phyloP scores from a whole-genome alignment of 2,888 invertebrate species.

The Villa cingulata region DNA sequence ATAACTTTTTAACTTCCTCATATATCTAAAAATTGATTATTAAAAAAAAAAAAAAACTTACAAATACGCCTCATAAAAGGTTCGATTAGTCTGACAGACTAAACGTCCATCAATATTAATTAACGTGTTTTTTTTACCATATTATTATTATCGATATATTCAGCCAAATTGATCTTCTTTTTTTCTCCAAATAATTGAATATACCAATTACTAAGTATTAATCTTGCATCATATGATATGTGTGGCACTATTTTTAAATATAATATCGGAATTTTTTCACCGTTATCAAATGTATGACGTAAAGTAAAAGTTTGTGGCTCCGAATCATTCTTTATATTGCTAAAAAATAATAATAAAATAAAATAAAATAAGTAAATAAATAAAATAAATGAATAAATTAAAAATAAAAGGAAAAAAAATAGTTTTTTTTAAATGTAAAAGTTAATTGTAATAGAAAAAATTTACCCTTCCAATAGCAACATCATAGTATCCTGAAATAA shows the following conservation, averaged over 20 bases:
- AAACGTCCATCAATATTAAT: too few species aligned
- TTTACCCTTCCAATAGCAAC: slow-evolving; percentile 64
- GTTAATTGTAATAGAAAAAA: too few species aligned
- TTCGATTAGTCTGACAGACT: too few species aligned
- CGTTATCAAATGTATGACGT: slow-evolving; percentile 51
- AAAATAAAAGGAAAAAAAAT: not conserved
- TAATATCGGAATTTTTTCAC: slow-evolving; percentile 57
- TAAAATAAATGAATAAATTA: slow-evolving; percentile 14
- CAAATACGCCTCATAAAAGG: not conserved
- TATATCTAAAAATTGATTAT: too few species aligned
- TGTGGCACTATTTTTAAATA: slow-evolving; percentile 75
- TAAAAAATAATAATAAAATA: too few species aligned
- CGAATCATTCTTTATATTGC: slow-evolving; percentile 72
- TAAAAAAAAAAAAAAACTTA: not conserved
- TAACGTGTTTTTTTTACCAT: slow-evolving; percentile 41
- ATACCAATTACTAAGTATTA: slow-evolving; percentile 81
- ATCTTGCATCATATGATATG: slow-evolving; percentile 79
- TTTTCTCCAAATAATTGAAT: slow-evolving; percentile 63
- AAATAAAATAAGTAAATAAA: not conserved
- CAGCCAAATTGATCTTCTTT: slow-evolving; percentile 52
- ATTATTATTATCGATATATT: slow-evolving; percentile 60
- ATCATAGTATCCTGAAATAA: slow-evolving; percentile 62
- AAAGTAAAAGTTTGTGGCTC: slow-evolving; percentile 61
- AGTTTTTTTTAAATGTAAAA: too few species aligned
- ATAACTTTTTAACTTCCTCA: slow-evolving; percentile 65